These are phyloP conservation scores for Delphinapterus leucas DNA, from an alignment of 2,113 vertebrate genomes.

Conservation along the genomic window DNA sequence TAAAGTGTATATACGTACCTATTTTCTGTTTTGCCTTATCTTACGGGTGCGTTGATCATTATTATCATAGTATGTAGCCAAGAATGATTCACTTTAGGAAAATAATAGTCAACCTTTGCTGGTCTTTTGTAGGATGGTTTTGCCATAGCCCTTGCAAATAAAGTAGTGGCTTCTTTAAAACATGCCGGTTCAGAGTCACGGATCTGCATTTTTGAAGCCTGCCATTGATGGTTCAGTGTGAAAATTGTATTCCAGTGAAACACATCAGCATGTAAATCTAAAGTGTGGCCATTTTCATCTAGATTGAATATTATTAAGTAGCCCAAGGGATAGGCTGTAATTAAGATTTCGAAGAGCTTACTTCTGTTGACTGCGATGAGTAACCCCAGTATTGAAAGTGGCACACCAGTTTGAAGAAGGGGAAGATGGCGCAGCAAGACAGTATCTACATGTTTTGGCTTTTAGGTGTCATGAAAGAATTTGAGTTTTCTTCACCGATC, in stretches of 20 bases:
- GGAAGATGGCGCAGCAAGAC: not conserved
- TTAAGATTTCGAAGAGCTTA: conserved; percentile 66
- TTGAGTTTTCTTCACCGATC: not conserved
- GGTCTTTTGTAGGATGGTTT: conserved; percentile 35
- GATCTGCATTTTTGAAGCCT: conserved; percentile 38
- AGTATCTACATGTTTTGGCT: not conserved
- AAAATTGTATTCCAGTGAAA: conserved; percentile 61
- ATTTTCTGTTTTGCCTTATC: conserved; percentile 16
- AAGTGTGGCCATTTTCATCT: conserved; percentile 63
- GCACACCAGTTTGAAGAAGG: not conserved
- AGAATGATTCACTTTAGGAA: conserved; percentile 46
- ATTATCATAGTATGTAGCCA: conserved; percentile 20
- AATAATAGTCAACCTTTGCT: conserved; percentile 31
- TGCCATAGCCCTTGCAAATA: conserved; percentile 13
- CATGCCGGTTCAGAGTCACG: not conserved
- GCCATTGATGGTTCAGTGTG: conserved; percentile 46
- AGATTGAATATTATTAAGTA: conserved; percentile 54
- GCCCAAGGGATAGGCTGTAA: conserved; percentile 55
- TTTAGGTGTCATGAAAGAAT: not conserved
- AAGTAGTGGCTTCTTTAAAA: conserved; percentile 41
- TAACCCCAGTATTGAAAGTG: conserved; percentile 60
- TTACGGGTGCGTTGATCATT: not conserved
- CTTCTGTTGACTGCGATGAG: conserved; percentile 61
- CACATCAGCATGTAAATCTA: conserved; percentile 49
- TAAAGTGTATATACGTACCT: not conserved